phyloP scores from a whole-genome alignment of 2,797 vertebrate species.

The Cygnus olor region DNA sequence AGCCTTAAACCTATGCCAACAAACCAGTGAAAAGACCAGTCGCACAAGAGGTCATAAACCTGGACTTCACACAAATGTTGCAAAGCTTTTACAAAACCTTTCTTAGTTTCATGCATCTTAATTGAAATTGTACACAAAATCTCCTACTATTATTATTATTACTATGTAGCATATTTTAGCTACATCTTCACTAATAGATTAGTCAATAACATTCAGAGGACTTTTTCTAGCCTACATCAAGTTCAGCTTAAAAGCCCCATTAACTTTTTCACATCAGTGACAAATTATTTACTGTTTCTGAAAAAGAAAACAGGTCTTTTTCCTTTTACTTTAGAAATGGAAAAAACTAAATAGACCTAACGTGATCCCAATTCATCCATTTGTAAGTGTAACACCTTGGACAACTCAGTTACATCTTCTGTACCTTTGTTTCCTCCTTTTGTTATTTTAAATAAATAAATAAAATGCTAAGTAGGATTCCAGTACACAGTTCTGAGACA shows the following conservation, averaged over 20 bases:
- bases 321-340: not conserved
- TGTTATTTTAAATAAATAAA: not conserved
- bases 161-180: not conserved
- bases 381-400: not conserved
- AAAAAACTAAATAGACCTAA: not conserved
- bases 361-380: rapidly evolving
- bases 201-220: not conserved
- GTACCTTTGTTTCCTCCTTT: not conserved
- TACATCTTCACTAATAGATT: not conserved
- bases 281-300: not conserved
- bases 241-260: not conserved
- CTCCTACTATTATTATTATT: not conserved
- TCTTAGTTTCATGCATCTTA: not conserved
- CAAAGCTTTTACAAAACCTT: not conserved
- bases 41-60: rapidly evolving
- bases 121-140: not conserved
- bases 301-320: not conserved
- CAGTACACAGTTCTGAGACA: not conserved
- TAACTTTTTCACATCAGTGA: not conserved
- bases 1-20: not conserved
- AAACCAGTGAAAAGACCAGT: not conserved
- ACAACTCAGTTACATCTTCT: not conserved
- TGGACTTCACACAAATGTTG: rapidly evolving
- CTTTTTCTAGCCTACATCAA: not conserved
- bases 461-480: rapidly evolving